A percentile compares a stretch with the other conserved stretches of the same genome.
Evolutionary conservation across 2,113 vertebrate genomes (phyloP).

Genomic region (Calidris pugnax): DNA sequence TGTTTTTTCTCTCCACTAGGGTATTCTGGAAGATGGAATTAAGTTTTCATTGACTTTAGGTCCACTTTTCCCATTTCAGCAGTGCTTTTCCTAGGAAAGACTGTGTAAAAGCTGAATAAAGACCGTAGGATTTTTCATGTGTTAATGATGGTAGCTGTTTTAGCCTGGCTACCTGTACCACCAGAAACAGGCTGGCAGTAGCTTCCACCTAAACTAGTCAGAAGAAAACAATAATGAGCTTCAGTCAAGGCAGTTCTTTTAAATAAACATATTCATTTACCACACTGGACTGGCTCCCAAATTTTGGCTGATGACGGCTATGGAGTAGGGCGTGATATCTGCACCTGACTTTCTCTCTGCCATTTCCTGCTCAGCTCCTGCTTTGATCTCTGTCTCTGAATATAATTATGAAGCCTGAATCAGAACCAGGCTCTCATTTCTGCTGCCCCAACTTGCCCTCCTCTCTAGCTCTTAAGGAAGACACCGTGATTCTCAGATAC

Average conservation of each 20-base stretch:
- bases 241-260: neutral
- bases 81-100: neutral
- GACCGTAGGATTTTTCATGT: neutral
- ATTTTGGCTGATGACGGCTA: neutral
- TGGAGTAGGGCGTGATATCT: neutral
- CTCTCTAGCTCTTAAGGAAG: slow-evolving; percentile 14
- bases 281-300: neutral
- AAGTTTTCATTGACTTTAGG: neutral
- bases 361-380: slow-evolving; percentile 11
- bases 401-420: slow-evolving; percentile 50
- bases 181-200: neutral
- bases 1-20: neutral
- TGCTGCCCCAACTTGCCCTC: slow-evolving; percentile 43
- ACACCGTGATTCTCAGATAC: slow-evolving; percentile 11
- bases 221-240: neutral
- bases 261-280: neutral
- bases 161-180: neutral
- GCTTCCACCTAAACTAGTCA: neutral
- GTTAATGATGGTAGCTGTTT: neutral
- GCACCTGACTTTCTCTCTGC: slow-evolving; percentile 43
- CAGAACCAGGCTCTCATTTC: slow-evolving; percentile 24
- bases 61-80: neutral
- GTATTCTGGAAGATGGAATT: neutral
- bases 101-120: neutral
- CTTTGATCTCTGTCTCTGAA: slow-evolving; percentile 58